Evolutionary conservation across 92 coral and sea anemone genomes (phyloP).

Genomic region (Blastomussa wellsi): DNA sequence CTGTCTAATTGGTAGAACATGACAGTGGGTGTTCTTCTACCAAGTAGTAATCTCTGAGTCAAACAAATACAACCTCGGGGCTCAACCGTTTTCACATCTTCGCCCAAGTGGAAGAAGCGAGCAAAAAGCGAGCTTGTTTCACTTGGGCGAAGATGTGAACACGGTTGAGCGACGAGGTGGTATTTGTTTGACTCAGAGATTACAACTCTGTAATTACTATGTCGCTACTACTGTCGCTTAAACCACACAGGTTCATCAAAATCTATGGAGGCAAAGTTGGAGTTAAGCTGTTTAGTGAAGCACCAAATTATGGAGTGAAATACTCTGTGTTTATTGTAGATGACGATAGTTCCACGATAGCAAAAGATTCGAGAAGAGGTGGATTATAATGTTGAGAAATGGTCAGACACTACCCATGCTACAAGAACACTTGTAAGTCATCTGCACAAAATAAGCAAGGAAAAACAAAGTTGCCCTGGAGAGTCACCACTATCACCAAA

Average conservation of each 20-base stretch:
- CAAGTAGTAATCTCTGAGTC: too few species aligned
- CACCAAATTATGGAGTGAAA: not conserved
- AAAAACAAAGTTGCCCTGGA: not conserved
- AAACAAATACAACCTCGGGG: too few species aligned
- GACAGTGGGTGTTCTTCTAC: too few species aligned
- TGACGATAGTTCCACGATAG: not conserved
- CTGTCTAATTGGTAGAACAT: too few species aligned
- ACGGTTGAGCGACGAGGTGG: too few species aligned
- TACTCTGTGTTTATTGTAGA: not conserved
- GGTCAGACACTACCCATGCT: conserved; percentile 33
- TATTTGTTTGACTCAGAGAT: too few species aligned
- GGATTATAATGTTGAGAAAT: conserved; percentile 9
- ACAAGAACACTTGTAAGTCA: conserved; percentile 27
- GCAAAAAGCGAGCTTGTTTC: too few species aligned
- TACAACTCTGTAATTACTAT: not conserved
- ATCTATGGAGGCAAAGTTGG: not conserved
- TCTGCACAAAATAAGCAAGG: conserved; percentile 3
- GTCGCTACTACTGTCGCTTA: not conserved
- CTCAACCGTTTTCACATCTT: too few species aligned
- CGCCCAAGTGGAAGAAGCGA: too few species aligned
- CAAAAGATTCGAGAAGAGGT: not conserved
- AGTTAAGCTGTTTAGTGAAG: not conserved
- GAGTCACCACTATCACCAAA: too few species aligned
- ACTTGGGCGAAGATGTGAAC: too few species aligned
- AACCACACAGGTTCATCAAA: not conserved